Evolutionary conservation across 1,140 invertebrate species (phyloP).

Genomic region (Drosophila ohnishii): DNA sequence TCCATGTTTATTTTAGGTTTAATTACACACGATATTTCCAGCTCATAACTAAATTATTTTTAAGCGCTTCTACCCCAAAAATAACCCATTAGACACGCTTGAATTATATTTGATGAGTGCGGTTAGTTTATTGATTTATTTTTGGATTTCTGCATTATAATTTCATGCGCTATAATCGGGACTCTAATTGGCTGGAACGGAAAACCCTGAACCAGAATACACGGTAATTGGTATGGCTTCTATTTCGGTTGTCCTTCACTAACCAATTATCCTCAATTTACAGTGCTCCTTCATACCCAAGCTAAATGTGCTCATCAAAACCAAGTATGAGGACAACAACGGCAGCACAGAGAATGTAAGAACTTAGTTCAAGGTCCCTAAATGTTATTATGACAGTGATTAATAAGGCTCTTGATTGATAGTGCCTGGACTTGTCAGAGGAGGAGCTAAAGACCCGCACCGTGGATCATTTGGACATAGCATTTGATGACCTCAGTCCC

Average conservation of each 20-base stretch:
- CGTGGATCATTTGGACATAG: slow-evolving; percentile 94
- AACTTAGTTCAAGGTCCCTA: neutral
- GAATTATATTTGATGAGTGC: slow-evolving; percentile 12
- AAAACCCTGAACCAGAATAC: slow-evolving; percentile 84
- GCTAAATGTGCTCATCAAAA: slow-evolving; percentile 93
- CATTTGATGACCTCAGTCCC: slow-evolving; percentile 91
- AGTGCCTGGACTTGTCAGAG: slow-evolving; percentile 89
- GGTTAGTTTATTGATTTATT: slow-evolving; percentile 38
- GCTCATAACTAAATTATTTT: neutral
- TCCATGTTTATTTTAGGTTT: neutral
- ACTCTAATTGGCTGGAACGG: slow-evolving; percentile 28
- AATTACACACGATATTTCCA: neutral
- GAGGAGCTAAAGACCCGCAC: slow-evolving; percentile 89
- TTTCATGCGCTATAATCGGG: slow-evolving; percentile 49
- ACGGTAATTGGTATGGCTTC: slow-evolving; percentile 84
- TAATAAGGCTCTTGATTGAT: slow-evolving; percentile 42
- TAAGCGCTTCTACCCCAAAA: neutral
- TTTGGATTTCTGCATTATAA: slow-evolving; percentile 16
- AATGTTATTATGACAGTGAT: neutral
- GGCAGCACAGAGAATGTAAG: slow-evolving; percentile 94
- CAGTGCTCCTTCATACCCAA: slow-evolving; percentile 97
- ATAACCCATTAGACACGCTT: slow-evolving; percentile 10
- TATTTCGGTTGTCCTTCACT: slow-evolving; percentile 18
- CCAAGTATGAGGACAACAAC: slow-evolving; percentile 95
- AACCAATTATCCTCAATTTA: slow-evolving; percentile 71